Base-by-base conservation (phyloP, 1,140 invertebrate genomes). In the Drosophila biarmipes region DNA sequence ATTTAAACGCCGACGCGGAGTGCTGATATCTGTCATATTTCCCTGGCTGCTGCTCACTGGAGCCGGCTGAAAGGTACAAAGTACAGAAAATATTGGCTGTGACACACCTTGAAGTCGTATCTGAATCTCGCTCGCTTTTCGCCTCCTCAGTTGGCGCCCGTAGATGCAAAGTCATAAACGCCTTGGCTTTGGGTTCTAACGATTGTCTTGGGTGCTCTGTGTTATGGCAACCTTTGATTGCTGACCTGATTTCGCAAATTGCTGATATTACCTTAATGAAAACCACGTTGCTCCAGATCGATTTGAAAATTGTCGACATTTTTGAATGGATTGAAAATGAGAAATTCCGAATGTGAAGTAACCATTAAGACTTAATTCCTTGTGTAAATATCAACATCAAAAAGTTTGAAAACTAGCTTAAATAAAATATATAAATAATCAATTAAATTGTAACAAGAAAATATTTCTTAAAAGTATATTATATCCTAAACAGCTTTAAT, bases 1-100 rank as follows among this genome's bases (percentile, higher is more conserved):
- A 79, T 63, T 69, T 69, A 69, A 69, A 69, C 67, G 67, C 67
- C 67, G 64, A 69, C 67, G 67, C 67, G 49, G 54, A 57, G 54
- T 71, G 51, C 56, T 71, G 64, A 59, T 59, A 71, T 71, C 59
- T 80, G 59, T 80, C 73, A 75, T 43, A 71, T 27, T 40, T 69
- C n/a, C n/a, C 51, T 56, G 38, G 46, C 59, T 42, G 46, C 62
- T 15, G 55, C 35, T 53, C 34, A 43, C 7, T 27, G 52, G 12
- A 42, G 37, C 15, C 19, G 17, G 31, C n/a, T 59, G 15, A 17
- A 37, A 46, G 34, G 24, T 61, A 48, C 63, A 42, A 64, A 51
- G 29, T 64, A 51, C 63, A 19, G 27, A 43, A 27, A 15, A 21
- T n/a, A 51, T 67, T 67, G 45, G 45, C 11, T 51, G 59, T 27